phyloP scores from a whole-genome alignment of 2,113 vertebrate species.

The Eidolon helvum region DNA sequence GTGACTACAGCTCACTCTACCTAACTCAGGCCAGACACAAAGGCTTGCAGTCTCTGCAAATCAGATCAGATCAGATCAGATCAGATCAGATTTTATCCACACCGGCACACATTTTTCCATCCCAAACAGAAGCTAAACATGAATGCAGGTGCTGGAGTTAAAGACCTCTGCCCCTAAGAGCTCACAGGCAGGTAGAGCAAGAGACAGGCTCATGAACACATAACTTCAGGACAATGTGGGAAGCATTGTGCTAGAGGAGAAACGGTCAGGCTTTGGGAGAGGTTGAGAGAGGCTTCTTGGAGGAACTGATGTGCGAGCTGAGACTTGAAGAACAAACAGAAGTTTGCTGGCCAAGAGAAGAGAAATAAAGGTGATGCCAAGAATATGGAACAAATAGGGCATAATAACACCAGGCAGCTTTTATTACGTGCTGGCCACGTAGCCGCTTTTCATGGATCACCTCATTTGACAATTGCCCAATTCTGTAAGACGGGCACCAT shows the following conservation, averaged over 20 bases:
- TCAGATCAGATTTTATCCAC: accelerated
- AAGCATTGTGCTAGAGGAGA: neutral
- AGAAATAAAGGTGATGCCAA: neutral
- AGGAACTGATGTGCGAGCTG: neutral
- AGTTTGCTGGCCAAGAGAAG: neutral
- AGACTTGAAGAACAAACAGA: neutral
- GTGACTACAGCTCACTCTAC: neutral
- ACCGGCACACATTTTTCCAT: accelerated
- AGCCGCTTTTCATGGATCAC: neutral
- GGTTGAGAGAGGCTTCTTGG: neutral
- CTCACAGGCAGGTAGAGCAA: neutral
- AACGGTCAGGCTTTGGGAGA: neutral
- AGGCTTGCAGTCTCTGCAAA: neutral
- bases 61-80: neutral
- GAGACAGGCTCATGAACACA: neutral
- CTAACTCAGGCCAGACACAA: neutral
- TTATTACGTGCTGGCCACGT: accelerated
- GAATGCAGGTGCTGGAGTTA: accelerated
- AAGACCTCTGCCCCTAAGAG: neutral
- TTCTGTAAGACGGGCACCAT: neutral
- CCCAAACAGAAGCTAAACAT: neutral
- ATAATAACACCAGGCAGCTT: accelerated
- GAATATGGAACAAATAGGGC: neutral
- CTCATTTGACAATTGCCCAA: neutral
- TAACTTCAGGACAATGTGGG: neutral